Conservation (phyloP, 2,113 vertebrate species). For the Triplophysa rosa region DNA sequence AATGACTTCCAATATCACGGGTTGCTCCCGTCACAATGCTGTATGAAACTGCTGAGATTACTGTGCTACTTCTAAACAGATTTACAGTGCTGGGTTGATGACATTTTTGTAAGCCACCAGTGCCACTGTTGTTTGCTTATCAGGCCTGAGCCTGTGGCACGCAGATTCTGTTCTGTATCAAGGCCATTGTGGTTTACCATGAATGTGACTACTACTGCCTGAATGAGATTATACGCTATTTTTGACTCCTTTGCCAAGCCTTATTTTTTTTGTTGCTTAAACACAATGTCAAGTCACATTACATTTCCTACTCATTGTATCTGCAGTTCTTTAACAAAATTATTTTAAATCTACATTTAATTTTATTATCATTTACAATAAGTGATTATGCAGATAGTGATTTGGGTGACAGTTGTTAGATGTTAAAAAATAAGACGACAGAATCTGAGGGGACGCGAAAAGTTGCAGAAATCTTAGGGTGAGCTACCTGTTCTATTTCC, state of each 20-base stretch:
- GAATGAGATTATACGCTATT: conserved; percentile 48
- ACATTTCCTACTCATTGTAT: not conserved
- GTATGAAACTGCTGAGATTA: conserved; percentile 42
- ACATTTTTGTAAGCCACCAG: conserved; percentile 46
- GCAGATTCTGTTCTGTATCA: conserved; percentile 30
- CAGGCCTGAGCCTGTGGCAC: conserved; percentile 40
- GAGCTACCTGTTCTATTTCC: conserved; percentile 50
- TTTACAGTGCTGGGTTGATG: conserved; percentile 52
- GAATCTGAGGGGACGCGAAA: conserved; percentile 15
- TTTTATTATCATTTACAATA: not conserved
- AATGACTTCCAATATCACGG: conserved; percentile 9
- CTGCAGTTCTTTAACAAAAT: conserved; percentile 3
- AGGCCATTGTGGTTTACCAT: conserved; percentile 46
- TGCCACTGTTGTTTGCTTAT: conserved; percentile 48
- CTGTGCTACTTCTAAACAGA: conserved; percentile 44
- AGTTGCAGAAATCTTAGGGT: conserved; percentile 30
- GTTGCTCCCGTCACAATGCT: conserved; percentile 22
- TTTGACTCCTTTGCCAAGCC: conserved; percentile 9
- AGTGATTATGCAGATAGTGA: not conserved
- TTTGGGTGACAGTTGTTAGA: not conserved
- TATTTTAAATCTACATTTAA: not conserved
- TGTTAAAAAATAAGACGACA: not conserved
- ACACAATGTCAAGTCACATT: conserved; percentile 1
- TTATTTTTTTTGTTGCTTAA: not conserved
- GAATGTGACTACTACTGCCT: conserved; percentile 24